Conservation (phyloP, 2,888 invertebrate species). For the Cantharis flavilabris region DNA sequence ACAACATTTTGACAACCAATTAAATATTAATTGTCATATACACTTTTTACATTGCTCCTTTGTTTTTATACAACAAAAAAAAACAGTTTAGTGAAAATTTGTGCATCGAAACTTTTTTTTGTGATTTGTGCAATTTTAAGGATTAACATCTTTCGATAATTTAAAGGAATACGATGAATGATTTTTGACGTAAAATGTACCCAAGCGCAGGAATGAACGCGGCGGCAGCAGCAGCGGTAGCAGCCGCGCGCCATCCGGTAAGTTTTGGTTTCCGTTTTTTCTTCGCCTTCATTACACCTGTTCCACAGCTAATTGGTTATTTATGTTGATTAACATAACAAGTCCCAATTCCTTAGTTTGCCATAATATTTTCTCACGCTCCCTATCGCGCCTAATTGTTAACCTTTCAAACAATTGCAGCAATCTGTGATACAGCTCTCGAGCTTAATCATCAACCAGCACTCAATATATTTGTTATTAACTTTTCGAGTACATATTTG, state of each 20-base stretch:
- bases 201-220: slow-evolving; percentile 87
- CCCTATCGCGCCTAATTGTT: not conserved
- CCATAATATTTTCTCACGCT: not conserved
- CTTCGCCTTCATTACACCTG: not conserved
- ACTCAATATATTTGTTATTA: not conserved
- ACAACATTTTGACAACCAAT: slow-evolving; percentile 12
- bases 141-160: not conserved
- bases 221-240: slow-evolving; percentile 80
- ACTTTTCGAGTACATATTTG: not conserved
- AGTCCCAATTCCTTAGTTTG: not conserved
- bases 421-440: not conserved
- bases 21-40: slow-evolving; percentile 19
- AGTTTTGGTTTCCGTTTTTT: slow-evolving; percentile 51
- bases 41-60: slow-evolving; percentile 2
- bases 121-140: not conserved
- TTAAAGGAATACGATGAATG: slow-evolving; percentile 45
- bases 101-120: not conserved
- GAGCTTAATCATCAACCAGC: not conserved
- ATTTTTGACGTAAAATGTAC: slow-evolving; percentile 69
- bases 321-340: not conserved
- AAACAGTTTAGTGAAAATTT: not conserved
- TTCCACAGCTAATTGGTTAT: not conserved
- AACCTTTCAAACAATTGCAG: not conserved
- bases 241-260: slow-evolving; percentile 87
- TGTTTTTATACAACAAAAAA: not conserved